Base-by-base conservation (phyloP, 2,797 vertebrate genomes). In the Pipistrellus pygmaeus region DNA sequence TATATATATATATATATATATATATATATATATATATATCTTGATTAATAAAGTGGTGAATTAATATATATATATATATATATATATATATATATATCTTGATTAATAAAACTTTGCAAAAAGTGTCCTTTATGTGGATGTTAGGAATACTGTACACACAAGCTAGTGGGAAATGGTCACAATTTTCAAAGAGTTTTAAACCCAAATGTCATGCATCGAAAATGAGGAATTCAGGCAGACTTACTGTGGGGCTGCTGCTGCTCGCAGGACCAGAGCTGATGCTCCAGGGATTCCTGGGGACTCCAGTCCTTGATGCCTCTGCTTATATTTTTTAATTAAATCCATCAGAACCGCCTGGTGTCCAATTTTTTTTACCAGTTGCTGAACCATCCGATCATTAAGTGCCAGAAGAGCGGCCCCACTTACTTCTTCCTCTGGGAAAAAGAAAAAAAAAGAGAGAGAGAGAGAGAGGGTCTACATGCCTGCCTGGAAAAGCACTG, bases 321-420 rank as follows among this genome's bases (percentile, higher is more conserved):
- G 96, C 64, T 97, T 97, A 7, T 98, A 97, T 97, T 98, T 98
- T 89, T 93, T 98, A 93, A 98, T 97, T 81, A 98, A 96, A 95
- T 98, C 97, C 98, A 98, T 98, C 92, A 98, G 94, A 88, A 98
- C 92, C 81, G 98, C 98, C 90, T 98, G 98, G 81, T 98, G 98
- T 55, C 98, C 98, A 88, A 98, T 98, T 97, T 98, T 98, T 97
- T 98, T 98, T 32, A 98, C 98, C 80, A 98, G 94, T 89, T 98
- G 98, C 88, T 98, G 98, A 62, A 98, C 96, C 98, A 98, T 98
- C 10, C 98, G 97, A 95, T 98, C 98, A 51, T 98, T 98, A 82
- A 98, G 97, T 57, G 97, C 98, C 85, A 98, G 95, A 64, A 98
- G 98, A 90, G 98, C 98, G 0, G 97, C 97, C 60, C 98, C 98